Conservation (phyloP, 2,113 vertebrate genomes). For the human region DNA sequence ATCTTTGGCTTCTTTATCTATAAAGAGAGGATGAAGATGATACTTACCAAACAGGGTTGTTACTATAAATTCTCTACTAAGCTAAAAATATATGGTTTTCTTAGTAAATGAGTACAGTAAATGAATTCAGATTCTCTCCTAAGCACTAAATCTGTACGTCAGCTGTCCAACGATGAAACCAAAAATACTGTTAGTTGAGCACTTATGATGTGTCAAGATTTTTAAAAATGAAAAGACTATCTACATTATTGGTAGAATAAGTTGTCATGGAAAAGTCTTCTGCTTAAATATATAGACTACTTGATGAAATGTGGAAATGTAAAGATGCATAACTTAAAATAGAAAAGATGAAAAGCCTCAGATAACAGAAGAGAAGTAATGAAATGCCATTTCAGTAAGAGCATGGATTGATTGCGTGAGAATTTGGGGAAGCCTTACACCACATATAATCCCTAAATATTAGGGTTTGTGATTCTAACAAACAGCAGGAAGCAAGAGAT, state of each 20-base stretch:
- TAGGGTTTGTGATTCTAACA: not conserved
- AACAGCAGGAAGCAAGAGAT: not conserved
- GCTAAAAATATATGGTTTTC: not conserved
- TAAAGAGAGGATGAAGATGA: not conserved
- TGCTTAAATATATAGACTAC: not conserved
- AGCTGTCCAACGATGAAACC: not conserved
- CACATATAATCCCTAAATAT: not conserved
- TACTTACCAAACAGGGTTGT: not conserved
- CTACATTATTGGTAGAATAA: not conserved
- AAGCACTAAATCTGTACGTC: not conserved
- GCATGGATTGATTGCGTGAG: not conserved
- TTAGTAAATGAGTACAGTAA: not conserved
- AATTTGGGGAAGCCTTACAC: not conserved
- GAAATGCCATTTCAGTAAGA: not conserved
- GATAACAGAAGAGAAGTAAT: not conserved
- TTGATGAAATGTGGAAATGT: not conserved
- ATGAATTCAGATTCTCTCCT: not conserved
- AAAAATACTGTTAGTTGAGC: not conserved
- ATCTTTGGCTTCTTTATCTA: conserved; percentile 25
- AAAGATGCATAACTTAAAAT: not conserved
- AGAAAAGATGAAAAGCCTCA: not conserved
- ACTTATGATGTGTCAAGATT: not conserved
- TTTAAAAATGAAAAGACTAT: not conserved
- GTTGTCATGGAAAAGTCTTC: not conserved
- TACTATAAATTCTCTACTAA: not conserved